phyloP scores from a whole-genome alignment of 2,113 vertebrate genomes.

The Ursus arctos region DNA sequence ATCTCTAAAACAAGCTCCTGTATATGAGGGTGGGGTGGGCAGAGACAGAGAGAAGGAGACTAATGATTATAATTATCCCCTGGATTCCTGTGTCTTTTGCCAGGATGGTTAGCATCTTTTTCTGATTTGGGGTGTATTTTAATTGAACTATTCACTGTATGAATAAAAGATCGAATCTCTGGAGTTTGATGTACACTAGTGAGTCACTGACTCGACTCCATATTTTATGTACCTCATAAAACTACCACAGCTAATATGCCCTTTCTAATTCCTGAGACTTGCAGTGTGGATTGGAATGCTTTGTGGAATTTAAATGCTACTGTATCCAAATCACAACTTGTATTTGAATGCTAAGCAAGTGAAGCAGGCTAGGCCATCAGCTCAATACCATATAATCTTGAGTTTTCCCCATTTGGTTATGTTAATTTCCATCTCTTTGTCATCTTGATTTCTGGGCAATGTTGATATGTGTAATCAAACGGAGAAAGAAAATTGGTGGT shows the following conservation, averaged over 20 bases:
- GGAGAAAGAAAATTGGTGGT: neutral
- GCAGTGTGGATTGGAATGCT: neutral
- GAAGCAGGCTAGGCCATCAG: neutral
- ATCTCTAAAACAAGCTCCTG: neutral
- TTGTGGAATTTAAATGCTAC: constrained; percentile 35
- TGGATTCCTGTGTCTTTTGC: neutral
- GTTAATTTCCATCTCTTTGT: neutral
- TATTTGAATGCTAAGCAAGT: constrained; percentile 24
- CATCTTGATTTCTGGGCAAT: neutral
- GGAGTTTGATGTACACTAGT: neutral
- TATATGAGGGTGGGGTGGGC: accelerated
- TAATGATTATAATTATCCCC: neutral
- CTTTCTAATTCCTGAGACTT: constrained; percentile 36
- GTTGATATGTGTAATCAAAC: neutral
- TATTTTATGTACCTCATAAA: constrained; percentile 55
- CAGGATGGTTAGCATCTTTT: neutral
- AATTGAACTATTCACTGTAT: constrained; percentile 43
- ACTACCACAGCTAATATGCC: neutral
- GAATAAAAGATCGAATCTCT: constrained; percentile 45
- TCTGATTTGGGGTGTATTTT: constrained; percentile 22
- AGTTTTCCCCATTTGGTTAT: neutral
- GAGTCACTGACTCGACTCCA: neutral
- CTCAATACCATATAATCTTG: neutral
- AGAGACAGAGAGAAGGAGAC: neutral
- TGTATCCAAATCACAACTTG: neutral